phyloP scores from a whole-genome alignment of 2,888 invertebrate species.

The Trypoxylon attenuatum region DNA sequence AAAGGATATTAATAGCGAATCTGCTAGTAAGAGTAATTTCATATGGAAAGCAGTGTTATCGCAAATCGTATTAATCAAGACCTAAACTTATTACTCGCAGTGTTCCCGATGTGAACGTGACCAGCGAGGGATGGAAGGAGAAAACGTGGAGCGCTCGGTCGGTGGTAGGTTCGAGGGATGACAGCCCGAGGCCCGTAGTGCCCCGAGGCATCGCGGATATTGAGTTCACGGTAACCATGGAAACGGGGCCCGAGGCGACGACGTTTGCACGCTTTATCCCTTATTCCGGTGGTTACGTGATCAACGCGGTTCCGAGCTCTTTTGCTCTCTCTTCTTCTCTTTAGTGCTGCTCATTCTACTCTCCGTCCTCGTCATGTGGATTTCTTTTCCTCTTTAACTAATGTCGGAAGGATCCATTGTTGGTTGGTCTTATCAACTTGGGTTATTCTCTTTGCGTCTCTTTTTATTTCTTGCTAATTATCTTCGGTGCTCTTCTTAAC shows the following conservation, averaged over 20 bases:
- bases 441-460: conserved; percentile 7
- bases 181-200: conserved; percentile 66
- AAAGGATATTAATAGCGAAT: too few species aligned
- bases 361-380: neutral
- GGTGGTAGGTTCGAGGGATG: conserved; percentile 72
- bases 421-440: conserved; percentile 22
- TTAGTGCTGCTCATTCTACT: neutral
- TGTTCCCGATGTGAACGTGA: neutral
- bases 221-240: conserved; percentile 74
- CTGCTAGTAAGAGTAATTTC: too few species aligned
- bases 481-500: conserved; percentile 4
- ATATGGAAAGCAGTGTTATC: too few species aligned
- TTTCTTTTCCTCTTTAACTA: conserved; percentile 13
- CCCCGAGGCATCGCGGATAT: conserved; percentile 68
- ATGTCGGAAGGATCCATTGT: conserved; percentile 17
- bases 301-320: conserved; percentile 53
- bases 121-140: conserved; percentile 19
- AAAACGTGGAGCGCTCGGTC: conserved; percentile 59
- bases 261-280: conserved; percentile 72
- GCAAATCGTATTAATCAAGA: too few species aligned
- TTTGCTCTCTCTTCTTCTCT: conserved; percentile 34
- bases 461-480: conserved; percentile 17
- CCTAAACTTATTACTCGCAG: neutral
- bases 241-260: conserved; percentile 65
- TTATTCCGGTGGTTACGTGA: conserved; percentile 69